A percentile compares a stretch with the other conserved stretches of the same genome.
Conservation (phyloP, 2,888 invertebrate genomes). For the Apodemia duryi region DNA sequence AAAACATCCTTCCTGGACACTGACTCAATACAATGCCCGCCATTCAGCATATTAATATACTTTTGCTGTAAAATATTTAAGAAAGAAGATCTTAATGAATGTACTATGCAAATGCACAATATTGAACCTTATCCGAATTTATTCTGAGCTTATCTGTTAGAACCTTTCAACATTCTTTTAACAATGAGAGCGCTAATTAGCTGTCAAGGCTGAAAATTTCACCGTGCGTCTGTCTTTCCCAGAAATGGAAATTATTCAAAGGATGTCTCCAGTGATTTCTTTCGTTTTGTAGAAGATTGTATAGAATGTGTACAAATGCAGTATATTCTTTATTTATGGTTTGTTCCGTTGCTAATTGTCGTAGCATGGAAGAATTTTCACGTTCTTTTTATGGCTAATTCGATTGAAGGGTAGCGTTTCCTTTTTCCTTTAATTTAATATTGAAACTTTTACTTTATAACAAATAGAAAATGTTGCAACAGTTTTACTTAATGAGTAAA, state of each 20-base stretch:
- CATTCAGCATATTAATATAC: constrained; percentile 76
- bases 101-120: constrained; percentile 39
- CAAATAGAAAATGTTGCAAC: too few relatives aligned
- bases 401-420: background rate
- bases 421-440: background rate
- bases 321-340: constrained; percentile 37
- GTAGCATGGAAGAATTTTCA: constrained; percentile 14
- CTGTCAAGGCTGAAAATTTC: constrained; percentile 71
- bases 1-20: constrained; percentile 78
- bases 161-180: constrained; percentile 61
- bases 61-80: constrained; percentile 75
- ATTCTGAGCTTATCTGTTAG: constrained; percentile 39
- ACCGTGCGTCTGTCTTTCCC: constrained; percentile 57
- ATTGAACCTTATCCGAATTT: constrained; percentile 43
- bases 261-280: constrained; percentile 70
- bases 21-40: constrained; percentile 72
- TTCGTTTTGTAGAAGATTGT: constrained; percentile 62
- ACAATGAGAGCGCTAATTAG: constrained; percentile 77
- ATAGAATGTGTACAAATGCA: constrained; percentile 40
- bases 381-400: background rate
- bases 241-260: constrained; percentile 74
- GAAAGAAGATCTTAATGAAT: constrained; percentile 67
- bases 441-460: background rate
- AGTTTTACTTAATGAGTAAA: too few relatives aligned
- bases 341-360: constrained; percentile 30